Evolutionary conservation across 2,888 invertebrate genomes (phyloP).

Genomic region (Oxyscelio sp.): DNA sequence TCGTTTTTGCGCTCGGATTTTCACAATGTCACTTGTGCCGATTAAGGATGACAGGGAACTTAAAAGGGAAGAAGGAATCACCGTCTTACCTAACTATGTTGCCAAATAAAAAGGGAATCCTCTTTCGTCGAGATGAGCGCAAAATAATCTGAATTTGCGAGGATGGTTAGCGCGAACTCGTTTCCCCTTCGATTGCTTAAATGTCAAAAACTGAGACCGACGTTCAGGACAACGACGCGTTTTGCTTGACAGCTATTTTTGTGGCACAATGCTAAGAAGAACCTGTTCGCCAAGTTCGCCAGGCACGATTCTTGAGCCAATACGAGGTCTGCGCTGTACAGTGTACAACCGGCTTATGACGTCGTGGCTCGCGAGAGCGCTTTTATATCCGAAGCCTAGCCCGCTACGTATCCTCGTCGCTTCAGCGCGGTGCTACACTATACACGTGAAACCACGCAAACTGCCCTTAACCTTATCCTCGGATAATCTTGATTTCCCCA

Average conservation of each 20-base stretch:
- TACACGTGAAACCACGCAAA: slow-evolving; percentile 58
- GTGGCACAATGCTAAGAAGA: slow-evolving; percentile 24
- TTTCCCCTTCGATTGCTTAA: slow-evolving; percentile 7
- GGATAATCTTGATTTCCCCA: slow-evolving; percentile 38
- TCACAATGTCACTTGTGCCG: not conserved
- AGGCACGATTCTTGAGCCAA: slow-evolving; percentile 59
- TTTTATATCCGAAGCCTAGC: slow-evolving; percentile 74
- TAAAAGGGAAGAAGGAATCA: slow-evolving; percentile 14
- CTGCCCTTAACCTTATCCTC: slow-evolving; percentile 62
- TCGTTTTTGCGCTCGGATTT: slow-evolving; percentile 12
- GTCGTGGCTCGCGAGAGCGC: slow-evolving; percentile 73
- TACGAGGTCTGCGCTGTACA: slow-evolving; percentile 71
- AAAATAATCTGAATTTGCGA: slow-evolving; percentile 5
- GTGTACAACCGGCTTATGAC: slow-evolving; percentile 76
- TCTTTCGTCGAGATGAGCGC: not conserved
- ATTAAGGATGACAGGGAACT: slow-evolving; percentile 3
- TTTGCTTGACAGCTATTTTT: slow-evolving; percentile 2
- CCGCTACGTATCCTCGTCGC: slow-evolving; percentile 70
- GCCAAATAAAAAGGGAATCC: slow-evolving; percentile 47
- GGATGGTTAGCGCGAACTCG: slow-evolving; percentile 28
- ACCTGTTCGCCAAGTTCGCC: slow-evolving; percentile 57
- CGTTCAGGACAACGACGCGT: slow-evolving; percentile 9
- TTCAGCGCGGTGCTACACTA: slow-evolving; percentile 49
- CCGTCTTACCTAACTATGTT: slow-evolving; percentile 61
- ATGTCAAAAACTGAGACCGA: slow-evolving; percentile 4